phyloP scores from a whole-genome alignment of 2,113 vertebrate genomes.

The Malurus melanocephalus region DNA sequence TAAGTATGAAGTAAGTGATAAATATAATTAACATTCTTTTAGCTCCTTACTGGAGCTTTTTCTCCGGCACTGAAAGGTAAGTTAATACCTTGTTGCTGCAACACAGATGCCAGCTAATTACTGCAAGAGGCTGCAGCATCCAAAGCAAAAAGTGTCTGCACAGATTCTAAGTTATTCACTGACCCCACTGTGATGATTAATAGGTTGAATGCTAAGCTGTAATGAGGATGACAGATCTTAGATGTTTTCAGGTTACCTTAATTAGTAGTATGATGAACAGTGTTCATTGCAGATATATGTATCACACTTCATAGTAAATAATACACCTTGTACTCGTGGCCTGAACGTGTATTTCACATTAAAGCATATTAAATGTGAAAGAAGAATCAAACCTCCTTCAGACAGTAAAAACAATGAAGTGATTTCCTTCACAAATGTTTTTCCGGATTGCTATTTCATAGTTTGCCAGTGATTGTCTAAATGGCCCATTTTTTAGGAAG shows the following conservation, averaged over 20 bases:
- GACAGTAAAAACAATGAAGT: slow-evolving; percentile 30
- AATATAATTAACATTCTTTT: slow-evolving; percentile 76
- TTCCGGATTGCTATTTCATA: slow-evolving; percentile 62
- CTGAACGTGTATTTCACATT: slow-evolving; percentile 12
- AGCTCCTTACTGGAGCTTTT: slow-evolving; percentile 58
- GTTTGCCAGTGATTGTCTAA: slow-evolving; percentile 68
- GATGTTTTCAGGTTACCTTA: slow-evolving; percentile 59
- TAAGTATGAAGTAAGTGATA: slow-evolving; percentile 70
- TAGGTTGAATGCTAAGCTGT: slow-evolving; percentile 60
- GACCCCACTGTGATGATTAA: slow-evolving; percentile 72
- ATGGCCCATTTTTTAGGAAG: slow-evolving; percentile 52
- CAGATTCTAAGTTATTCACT: slow-evolving; percentile 52
- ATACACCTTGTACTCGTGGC: slow-evolving; percentile 8
- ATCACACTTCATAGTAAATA: slow-evolving; percentile 34
- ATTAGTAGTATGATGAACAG: slow-evolving; percentile 63
- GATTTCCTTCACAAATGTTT: slow-evolving; percentile 55
- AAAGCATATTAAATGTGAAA: slow-evolving; percentile 38
- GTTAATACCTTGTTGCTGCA: slow-evolving; percentile 67
- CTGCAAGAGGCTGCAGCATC: slow-evolving; percentile 58
- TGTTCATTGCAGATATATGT: not conserved
- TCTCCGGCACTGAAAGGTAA: slow-evolving; percentile 58
- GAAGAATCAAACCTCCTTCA: slow-evolving; percentile 32
- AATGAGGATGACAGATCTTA: slow-evolving; percentile 71
- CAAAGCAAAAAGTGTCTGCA: slow-evolving; percentile 55
- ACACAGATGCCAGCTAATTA: slow-evolving; percentile 77